Evolutionary conservation across 1,140 invertebrate species (phyloP).

Genomic region (Drosophila setifemur): DNA sequence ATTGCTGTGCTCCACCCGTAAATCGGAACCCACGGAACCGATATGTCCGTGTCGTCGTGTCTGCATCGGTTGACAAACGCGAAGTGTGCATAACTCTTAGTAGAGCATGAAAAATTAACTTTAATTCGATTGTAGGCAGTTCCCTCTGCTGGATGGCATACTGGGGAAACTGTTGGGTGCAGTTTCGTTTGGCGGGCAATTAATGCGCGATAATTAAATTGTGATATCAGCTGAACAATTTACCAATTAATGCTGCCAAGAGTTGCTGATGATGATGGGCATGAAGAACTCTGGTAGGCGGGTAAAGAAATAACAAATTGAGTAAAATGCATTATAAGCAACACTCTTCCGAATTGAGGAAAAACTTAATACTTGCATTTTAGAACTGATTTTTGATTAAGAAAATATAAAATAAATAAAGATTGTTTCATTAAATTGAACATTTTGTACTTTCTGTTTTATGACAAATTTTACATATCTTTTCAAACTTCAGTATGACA

Average conservation of each 20-base stretch:
- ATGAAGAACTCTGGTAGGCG: background rate
- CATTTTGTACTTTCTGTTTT: too few relatives aligned
- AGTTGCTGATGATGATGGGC: slow-evolving; percentile 21
- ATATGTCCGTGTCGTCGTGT: slow-evolving; percentile 1
- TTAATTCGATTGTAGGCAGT: slow-evolving; percentile 50
- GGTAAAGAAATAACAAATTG: background rate
- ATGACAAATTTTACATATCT: background rate
- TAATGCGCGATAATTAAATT: slow-evolving; percentile 57
- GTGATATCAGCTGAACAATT: slow-evolving; percentile 44
- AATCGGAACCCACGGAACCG: background rate
- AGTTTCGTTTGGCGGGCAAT: slow-evolving; percentile 35
- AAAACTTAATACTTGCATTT: too few relatives aligned
- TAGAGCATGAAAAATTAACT: slow-evolving; percentile 62
- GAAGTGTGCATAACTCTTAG: slow-evolving; percentile 64
- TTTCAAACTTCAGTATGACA: too few relatives aligned
- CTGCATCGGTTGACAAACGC: slow-evolving; percentile 27
- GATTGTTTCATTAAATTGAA: too few relatives aligned
- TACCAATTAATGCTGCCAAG: slow-evolving; percentile 33
- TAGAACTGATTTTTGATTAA: too few relatives aligned
- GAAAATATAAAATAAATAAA: too few relatives aligned
- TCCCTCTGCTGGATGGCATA: slow-evolving; percentile 16
- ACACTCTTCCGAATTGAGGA: background rate
- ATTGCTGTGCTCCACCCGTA: slow-evolving; percentile 29
- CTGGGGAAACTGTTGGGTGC: background rate
- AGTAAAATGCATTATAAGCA: background rate